Conservation (phyloP, 2,113 vertebrate genomes). For the Cephalopholis sonnerati region DNA sequence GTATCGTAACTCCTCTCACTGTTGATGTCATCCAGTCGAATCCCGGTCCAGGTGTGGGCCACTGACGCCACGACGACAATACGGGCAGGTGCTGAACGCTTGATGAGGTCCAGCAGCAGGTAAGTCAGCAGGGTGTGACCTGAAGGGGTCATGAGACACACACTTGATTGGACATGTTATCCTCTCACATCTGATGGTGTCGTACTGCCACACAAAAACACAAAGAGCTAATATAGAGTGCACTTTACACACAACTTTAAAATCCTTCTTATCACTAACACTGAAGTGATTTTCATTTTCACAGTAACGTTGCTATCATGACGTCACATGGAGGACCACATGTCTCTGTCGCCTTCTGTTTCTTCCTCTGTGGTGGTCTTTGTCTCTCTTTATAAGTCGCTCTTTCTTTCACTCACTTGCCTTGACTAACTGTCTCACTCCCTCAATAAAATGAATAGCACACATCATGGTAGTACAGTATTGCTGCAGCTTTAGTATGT, state of each 20-base stretch:
- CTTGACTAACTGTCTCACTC: too few species aligned
- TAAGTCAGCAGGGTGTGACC: slow-evolving; percentile 86
- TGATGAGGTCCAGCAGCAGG: slow-evolving; percentile 84
- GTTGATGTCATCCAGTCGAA: slow-evolving; percentile 86
- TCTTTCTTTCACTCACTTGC: not conserved
- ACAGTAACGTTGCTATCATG: not conserved
- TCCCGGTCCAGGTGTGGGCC: slow-evolving; percentile 84
- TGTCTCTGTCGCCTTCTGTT: not conserved
- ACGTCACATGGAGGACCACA: not conserved
- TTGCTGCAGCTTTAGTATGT: not conserved
- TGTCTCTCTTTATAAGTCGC: not conserved
- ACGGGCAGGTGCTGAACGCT: slow-evolving; percentile 81
- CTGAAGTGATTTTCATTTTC: not conserved
- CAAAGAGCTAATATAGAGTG: too few species aligned
- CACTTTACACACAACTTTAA: too few species aligned
- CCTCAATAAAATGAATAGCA: too few species aligned
- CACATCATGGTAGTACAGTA: not conserved
- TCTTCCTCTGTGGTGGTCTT: not conserved
- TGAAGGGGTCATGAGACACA: slow-evolving; percentile 44
- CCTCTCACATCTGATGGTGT: not conserved
- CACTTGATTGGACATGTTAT: too few species aligned
- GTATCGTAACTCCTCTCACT: slow-evolving; percentile 83
- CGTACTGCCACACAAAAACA: not conserved
- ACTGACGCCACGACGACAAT: slow-evolving; percentile 83
- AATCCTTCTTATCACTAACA: not conserved